These are phyloP conservation scores for Garrulus glandarius DNA, from an alignment of 2,797 vertebrate species.

Conservation along the genomic window DNA sequence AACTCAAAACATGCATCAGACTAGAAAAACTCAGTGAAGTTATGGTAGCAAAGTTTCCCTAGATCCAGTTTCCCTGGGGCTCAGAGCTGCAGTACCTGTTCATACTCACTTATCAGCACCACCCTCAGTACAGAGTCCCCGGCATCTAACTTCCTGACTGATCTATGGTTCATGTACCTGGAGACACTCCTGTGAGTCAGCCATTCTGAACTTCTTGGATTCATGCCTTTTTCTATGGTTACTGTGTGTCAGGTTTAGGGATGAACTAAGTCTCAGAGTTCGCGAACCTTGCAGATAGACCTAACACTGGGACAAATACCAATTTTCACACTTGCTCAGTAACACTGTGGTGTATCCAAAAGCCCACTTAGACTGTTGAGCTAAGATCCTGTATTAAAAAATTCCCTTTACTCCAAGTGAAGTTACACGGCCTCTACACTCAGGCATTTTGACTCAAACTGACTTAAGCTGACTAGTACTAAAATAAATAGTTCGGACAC, in stretches of 20 bases:
- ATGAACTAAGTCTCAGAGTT: neutral
- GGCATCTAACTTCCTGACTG: neutral
- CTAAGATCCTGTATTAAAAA: neutral
- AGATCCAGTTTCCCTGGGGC: neutral
- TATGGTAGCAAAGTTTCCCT: neutral
- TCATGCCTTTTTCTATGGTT: neutral
- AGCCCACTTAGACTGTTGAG: neutral
- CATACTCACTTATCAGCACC: neutral
- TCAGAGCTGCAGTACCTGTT: neutral
- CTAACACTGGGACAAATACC: accelerated
- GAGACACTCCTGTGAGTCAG: neutral
- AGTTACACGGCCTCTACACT: neutral
- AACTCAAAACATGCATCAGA: neutral
- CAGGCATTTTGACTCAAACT: neutral
- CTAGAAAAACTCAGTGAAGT: neutral
- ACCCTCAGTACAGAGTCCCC: neutral
- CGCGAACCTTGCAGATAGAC: neutral
- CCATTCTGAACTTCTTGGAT: neutral
- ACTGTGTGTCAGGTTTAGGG: neutral
- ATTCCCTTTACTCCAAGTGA: neutral
- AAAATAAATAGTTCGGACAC: neutral
- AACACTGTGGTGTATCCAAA: neutral
- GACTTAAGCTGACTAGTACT: neutral
- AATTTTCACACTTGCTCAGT: neutral
- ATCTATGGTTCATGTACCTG: accelerated